A percentile compares a stretch with the other conserved stretches of the same genome.
Evolutionary conservation across 2,888 invertebrate genomes (phyloP).

Genomic region (Stenichneumon culpator): DNA sequence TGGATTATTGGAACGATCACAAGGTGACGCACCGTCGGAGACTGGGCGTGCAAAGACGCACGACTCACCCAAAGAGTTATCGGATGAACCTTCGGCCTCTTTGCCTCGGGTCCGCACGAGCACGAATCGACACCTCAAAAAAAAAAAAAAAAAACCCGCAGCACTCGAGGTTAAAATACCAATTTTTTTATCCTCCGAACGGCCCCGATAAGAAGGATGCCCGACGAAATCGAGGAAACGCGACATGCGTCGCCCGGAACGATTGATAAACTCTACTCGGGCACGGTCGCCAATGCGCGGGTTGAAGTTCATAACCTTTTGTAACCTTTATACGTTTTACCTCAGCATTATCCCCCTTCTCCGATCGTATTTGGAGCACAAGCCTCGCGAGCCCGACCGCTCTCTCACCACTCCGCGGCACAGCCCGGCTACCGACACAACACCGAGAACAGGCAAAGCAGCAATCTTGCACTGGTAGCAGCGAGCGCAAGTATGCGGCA

Average conservation of each 20-base stretch:
- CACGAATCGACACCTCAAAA: conserved; percentile 15
- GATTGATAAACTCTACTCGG: conserved; percentile 75
- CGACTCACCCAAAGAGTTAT: conserved; percentile 41
- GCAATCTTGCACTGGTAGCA: not conserved
- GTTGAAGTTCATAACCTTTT: conserved; percentile 82
- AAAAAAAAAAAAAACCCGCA: conserved; percentile 3
- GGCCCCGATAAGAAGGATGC: not conserved
- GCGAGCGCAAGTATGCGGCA: conserved; percentile 13
- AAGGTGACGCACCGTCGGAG: conserved; percentile 38
- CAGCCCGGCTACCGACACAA: conserved; percentile 37
- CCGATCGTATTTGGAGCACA: conserved; percentile 67
- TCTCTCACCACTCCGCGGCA: conserved; percentile 72
- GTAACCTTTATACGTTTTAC: conserved; percentile 78
- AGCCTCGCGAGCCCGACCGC: conserved; percentile 70
- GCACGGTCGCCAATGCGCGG: conserved; percentile 74
- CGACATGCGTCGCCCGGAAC: conserved; percentile 73
- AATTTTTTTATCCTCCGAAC: conserved; percentile 19
- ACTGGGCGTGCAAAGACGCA: conserved; percentile 35
- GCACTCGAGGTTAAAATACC: conserved; percentile 53
- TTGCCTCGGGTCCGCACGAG: conserved; percentile 43
- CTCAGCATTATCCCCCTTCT: conserved; percentile 75
- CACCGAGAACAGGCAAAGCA: conserved; percentile 22
- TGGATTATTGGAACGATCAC: conserved; percentile 23
- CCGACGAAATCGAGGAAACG: conserved; percentile 19
- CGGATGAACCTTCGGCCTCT: conserved; percentile 52